Evolutionary conservation across 2,888 invertebrate species (phyloP), one percentile per base, ranked within the genome.

Genomic region (Sphecodes monilicornis): DNA sequence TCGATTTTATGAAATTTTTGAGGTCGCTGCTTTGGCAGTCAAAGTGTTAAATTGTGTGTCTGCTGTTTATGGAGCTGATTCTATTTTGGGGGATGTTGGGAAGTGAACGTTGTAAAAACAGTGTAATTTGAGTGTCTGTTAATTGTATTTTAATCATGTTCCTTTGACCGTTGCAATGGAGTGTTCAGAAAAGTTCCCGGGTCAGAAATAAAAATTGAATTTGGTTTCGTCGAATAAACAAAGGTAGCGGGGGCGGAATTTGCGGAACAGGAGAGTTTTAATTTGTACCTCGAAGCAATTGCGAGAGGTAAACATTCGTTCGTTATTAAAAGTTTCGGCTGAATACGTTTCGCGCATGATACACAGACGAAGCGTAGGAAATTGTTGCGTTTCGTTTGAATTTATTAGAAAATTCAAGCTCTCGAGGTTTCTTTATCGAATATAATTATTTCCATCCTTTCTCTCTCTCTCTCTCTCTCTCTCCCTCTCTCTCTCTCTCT

Each of bases 401-500:
- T 66, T 36, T 36, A 13, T 8, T 18, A 13, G 11, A 22, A 29
- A 26, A 60, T n/a, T 36, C 64, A 26, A 5, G 32, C 64, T 32
- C 64, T 46, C 4, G 13, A 1, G 1, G 26, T 36, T 46, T 68
- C 41, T 50, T 69, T 41, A 57, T 50, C 66, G 22, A 22, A 76
- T 32, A 29, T 46, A 72, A 76, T 79, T 79, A 74, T 68, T 66
- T 57, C 32, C 71, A 11, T 46, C 66, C 46, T 11, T 32, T 22
- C 50, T 50, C 22, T 50, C 50, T 22, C n/a, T n/a, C n/a, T n/a
- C n/a, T n/a, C n/a, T n/a, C n/a, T n/a, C n/a, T n/a, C n/a, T n/a
- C n/a, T n/a, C n/a, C n/a, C n/a, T 22, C 50, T 50, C 22, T 50
- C 50, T 22, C 46, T 11, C 39, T 22, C 50, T 50, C 22, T 50